phyloP scores from a whole-genome alignment of 2,888 invertebrate genomes.

The Epistrophe eligans region DNA sequence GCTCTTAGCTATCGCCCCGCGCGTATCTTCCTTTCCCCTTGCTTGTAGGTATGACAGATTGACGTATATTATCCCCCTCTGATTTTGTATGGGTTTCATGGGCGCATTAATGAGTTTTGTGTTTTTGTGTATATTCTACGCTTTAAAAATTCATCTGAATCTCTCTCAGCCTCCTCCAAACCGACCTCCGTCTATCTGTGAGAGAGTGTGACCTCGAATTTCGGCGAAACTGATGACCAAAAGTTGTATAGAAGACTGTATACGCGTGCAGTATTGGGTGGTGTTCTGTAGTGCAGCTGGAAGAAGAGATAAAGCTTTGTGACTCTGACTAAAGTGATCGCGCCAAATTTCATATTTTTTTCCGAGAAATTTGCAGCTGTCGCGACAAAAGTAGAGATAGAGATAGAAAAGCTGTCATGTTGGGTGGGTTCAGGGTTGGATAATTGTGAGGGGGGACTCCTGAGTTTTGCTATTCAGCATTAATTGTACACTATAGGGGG shows the following conservation, averaged over 20 bases:
- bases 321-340: slow-evolving; percentile 41
- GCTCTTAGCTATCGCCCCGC: slow-evolving; percentile 31
- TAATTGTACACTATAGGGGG: not conserved
- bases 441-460: slow-evolving; percentile 47
- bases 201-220: slow-evolving; percentile 60
- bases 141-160: slow-evolving; percentile 35
- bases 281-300: slow-evolving; percentile 4
- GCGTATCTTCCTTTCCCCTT: slow-evolving; percentile 1
- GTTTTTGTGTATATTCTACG: slow-evolving; percentile 34
- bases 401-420: slow-evolving; percentile 43
- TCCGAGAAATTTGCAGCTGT: slow-evolving; percentile 64
- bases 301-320: slow-evolving; percentile 27
- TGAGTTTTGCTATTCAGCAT: slow-evolving; percentile 34
- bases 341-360: slow-evolving; percentile 39
- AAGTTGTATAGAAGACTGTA: not conserved
- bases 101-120: slow-evolving; percentile 64
- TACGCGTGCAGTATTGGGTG: slow-evolving; percentile 1
- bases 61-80: slow-evolving; percentile 46
- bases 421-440: slow-evolving; percentile 56
- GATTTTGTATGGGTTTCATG: slow-evolving; percentile 43
- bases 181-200: not conserved
- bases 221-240: slow-evolving; percentile 31
- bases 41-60: slow-evolving; percentile 35
- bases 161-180: slow-evolving; percentile 37
- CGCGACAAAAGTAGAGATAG: slow-evolving; percentile 20